Evolutionary conservation across 2,113 vertebrate species (phyloP).

Genomic region (Melanotaenia duboulayi): DNA sequence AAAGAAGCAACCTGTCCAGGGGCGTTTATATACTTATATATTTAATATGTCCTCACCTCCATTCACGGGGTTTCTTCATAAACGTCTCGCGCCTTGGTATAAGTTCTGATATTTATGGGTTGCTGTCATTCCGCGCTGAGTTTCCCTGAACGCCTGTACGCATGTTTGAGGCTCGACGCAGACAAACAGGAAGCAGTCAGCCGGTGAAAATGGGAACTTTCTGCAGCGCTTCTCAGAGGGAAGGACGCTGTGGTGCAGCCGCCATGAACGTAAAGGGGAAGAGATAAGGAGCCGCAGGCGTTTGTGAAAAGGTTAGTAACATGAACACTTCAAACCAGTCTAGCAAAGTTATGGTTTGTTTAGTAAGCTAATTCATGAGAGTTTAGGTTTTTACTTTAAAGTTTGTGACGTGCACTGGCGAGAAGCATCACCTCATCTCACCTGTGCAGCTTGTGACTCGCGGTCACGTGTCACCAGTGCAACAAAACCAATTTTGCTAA

Average conservation of each 20-base stretch:
- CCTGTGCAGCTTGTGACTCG: constrained; percentile 22
- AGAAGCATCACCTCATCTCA: constrained; percentile 23
- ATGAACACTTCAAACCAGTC: background rate
- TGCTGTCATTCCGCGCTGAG: background rate
- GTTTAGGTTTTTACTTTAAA: background rate
- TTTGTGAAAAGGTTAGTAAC: constrained; percentile 38
- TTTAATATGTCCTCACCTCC: no score
- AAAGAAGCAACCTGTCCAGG: no score
- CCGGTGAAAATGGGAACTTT: constrained; percentile 4
- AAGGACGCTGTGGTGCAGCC: background rate
- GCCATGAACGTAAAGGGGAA: background rate
- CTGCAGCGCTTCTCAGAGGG: background rate
- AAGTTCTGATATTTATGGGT: no score
- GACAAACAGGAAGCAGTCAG: constrained; percentile 42
- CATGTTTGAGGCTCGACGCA: constrained; percentile 23
- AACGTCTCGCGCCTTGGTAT: no score
- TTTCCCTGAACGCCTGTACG: constrained; percentile 11
- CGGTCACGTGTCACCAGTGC: constrained; percentile 18
- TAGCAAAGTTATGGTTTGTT: no score
- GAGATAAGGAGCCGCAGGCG: background rate
- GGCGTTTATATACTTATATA: no score
- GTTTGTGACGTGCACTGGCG: no score
- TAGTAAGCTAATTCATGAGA: background rate
- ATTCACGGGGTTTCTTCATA: no score
- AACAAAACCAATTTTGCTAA: background rate